These are phyloP conservation scores for Sphaerophoria taeniata DNA, from an alignment of 2,888 invertebrate species.

Conservation along the genomic window DNA sequence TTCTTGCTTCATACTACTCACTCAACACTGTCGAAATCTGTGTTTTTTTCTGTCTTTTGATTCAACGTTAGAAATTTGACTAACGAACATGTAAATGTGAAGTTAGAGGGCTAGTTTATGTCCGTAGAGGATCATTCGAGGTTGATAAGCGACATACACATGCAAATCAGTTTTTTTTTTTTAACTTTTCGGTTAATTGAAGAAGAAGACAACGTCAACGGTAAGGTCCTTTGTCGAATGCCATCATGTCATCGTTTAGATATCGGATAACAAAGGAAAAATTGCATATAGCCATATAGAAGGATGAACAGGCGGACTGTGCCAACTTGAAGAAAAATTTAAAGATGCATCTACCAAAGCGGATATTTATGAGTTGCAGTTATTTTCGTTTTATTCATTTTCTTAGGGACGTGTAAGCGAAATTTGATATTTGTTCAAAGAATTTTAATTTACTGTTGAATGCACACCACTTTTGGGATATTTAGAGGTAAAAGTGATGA, in stretches of 20 bases:
- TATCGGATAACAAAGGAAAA: conserved; percentile 55
- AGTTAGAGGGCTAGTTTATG: conserved; percentile 6
- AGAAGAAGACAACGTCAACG: conserved; percentile 7
- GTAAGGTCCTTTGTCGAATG: conserved; percentile 12
- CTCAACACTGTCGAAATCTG: conserved; percentile 27
- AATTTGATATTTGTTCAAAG: conserved; percentile 44
- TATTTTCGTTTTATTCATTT: background rate
- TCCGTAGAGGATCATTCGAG: conserved; percentile 33
- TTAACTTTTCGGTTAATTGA: conserved; percentile 60
- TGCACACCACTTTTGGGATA: background rate
- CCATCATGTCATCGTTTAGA: conserved; percentile 39
- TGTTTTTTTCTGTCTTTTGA: background rate
- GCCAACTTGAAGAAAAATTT: conserved; percentile 1
- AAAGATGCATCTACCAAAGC: conserved; percentile 34
- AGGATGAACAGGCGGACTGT: background rate
- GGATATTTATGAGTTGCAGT: conserved; percentile 31
- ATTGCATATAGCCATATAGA: conserved; percentile 18
- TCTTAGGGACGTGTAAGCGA: conserved; percentile 33
- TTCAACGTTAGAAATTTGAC: conserved; percentile 44
- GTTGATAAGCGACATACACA: conserved; percentile 43
- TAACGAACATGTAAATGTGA: conserved; percentile 45
- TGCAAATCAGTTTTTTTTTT: conserved; percentile 48
- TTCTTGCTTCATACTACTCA: conserved; percentile 54
- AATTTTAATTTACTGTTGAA: conserved; percentile 8
- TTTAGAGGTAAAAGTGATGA: background rate